Conservation (phyloP, 2,888 invertebrate genomes). For the Drosophila meridiana region DNA sequence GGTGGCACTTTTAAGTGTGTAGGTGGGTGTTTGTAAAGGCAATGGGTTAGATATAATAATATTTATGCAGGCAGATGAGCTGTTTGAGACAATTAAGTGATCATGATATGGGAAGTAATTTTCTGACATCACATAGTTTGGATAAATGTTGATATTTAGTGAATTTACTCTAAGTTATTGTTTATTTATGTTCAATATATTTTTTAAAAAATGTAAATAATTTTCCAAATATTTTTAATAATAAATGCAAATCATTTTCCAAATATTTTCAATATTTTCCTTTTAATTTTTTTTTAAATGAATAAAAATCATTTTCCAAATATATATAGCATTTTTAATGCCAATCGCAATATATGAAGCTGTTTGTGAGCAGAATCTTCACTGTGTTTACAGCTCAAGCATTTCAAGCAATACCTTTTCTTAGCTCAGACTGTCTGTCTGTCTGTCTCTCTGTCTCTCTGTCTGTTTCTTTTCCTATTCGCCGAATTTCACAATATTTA, state of each 20-base stretch:
- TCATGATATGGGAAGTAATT: no score
- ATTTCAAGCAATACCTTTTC: background rate
- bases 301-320: background rate
- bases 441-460: no score
- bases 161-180: no score
- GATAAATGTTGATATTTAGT: no score
- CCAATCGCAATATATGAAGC: background rate
- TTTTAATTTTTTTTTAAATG: background rate
- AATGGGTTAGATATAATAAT: background rate
- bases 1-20: background rate
- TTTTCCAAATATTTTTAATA: no score
- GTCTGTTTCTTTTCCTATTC: background rate
- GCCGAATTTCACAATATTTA: constrained; percentile 34
- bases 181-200: no score
- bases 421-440: background rate
- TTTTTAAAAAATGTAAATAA: no score
- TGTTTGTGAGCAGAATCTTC: background rate
- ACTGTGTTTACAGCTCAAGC: background rate
- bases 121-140: no score
- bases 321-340: background rate
- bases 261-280: no score
- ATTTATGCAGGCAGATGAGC: background rate
- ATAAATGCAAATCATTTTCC: no score
- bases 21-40: background rate
- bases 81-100: no score